A percentile compares a stretch with the other conserved stretches of the same genome.
phyloP scores from a whole-genome alignment of 35 echinoderm and acorn worm genomes.

The Eucidaris tribuloides region DNA sequence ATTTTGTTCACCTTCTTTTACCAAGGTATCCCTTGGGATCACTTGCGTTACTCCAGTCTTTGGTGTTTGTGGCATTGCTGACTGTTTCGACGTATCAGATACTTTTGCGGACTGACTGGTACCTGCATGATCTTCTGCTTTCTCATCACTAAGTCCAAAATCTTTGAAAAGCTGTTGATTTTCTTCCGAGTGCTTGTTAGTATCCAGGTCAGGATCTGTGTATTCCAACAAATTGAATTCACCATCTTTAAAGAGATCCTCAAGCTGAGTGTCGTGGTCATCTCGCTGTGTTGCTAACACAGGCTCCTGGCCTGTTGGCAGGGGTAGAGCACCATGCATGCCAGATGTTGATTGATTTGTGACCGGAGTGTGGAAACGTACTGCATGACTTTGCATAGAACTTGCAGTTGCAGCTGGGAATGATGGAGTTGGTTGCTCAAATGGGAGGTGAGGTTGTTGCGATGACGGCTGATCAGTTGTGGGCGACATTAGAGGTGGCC shows the following conservation, averaged over 20 bases:
- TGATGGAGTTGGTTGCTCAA: conserved; percentile 6
- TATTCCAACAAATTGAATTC: conserved; percentile 95
- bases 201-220: conserved; percentile 87
- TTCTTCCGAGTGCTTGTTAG: conserved; percentile 93
- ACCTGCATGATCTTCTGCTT: too few relatives aligned
- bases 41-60: too few relatives aligned
- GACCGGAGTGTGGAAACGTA: neutral
- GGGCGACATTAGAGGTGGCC: conserved; percentile 17
- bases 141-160: conserved; percentile 82
- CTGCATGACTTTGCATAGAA: neutral
- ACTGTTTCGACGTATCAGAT: too few relatives aligned
- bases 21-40: too few relatives aligned
- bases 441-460: conserved; percentile 6
- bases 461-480: neutral
- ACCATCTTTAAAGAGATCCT: conserved; percentile 83
- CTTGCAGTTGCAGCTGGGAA: neutral
- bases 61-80: too few relatives aligned
- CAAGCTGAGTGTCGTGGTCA: conserved; percentile 83
- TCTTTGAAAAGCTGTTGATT: conserved; percentile 97
- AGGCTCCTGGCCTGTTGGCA: neutral
- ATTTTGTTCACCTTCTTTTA: neutral
- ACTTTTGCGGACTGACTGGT: too few relatives aligned
- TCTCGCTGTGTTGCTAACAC: conserved; percentile 43
- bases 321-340: conserved; percentile 6
- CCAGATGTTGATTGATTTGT: neutral